Base-by-base conservation (phyloP, 1,140 invertebrate genomes). In the Cecropterus lyciades region DNA sequence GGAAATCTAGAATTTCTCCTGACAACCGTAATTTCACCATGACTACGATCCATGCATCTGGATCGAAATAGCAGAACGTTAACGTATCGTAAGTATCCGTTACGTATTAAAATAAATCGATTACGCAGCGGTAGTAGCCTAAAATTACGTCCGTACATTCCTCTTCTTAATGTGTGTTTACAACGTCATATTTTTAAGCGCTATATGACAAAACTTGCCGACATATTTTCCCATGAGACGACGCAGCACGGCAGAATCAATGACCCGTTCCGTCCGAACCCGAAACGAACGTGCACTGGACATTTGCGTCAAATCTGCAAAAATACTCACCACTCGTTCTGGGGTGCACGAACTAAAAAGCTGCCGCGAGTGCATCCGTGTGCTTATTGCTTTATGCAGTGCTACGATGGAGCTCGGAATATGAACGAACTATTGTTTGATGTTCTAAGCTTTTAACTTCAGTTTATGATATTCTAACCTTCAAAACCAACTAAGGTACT, bases 381-480 rank as follows among this genome's bases (percentile, higher is more conserved):
- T 27, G 40, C 55, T 57, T 57, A 57, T 57, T 57, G 55, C 55
- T 57, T 57, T 57, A 57, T 57, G 55, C 55, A 57, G 55, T 13
- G 37, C 37, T 17, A 57, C 55, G 51, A 37, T 57, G 13, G n/a
- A 45, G 40, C n/a, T 45, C 17, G 46, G 11, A 40, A 40, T 48
- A 48, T 57, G 20, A 57, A 45, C 37, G 55, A 43, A 57, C 0
- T 40, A 1, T 40, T 40, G 9, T 40, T 40, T 40, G n/a, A 11
- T 40, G 5, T 40, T 40, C 37, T 40, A n/a, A 40, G 37, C 37
- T n/a, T 40, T 40, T 40, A 11, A 40, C 11, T 2, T 40, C 5
- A 9, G n/a, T 40, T 40, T 5, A 40, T n/a, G 37, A 13, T 13
- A 5, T 40, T n/a, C n/a, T n/a, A n/a, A n/a, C n/a, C n/a, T n/a